Percentiles rank a stretch among this genome's conserved stretches.
These are phyloP conservation scores for Galeruca laticollis DNA, from an alignment of 2,888 invertebrate genomes.

Conservation along the genomic window DNA sequence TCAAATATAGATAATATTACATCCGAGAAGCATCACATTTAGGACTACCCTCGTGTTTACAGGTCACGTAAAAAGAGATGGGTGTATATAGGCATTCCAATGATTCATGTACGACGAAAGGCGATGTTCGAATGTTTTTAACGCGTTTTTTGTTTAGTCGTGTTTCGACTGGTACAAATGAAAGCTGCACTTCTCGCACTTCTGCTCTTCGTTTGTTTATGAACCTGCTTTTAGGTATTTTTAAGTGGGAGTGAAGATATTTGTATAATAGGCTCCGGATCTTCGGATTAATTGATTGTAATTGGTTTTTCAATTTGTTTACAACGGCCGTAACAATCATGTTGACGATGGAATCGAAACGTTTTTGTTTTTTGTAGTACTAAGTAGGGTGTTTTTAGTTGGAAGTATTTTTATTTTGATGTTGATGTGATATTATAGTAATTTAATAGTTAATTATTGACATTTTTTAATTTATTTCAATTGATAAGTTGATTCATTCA, in stretches of 20 bases:
- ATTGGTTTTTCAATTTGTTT: constrained; percentile 48
- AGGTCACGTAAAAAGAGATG: constrained; percentile 46
- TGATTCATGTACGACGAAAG: constrained; percentile 67
- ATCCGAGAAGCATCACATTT: too few species aligned
- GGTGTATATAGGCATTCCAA: constrained; percentile 61
- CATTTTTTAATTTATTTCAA: too few species aligned
- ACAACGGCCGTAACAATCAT: constrained; percentile 40
- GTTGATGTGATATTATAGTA: constrained; percentile 8
- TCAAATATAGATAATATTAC: too few species aligned
- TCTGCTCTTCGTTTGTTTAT: constrained; percentile 61
- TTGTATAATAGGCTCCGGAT: constrained; percentile 48
- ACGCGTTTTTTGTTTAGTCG: constrained; percentile 62
- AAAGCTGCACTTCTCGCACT: constrained; percentile 65
- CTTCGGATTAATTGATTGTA: constrained; percentile 48
- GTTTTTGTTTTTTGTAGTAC: constrained; percentile 13
- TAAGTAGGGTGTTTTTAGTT: background rate
- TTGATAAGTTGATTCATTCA: too few species aligned
- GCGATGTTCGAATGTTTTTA: constrained; percentile 66
- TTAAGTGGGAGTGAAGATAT: constrained; percentile 45
- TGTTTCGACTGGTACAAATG: constrained; percentile 66
- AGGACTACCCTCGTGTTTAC: background rate
- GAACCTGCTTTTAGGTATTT: constrained; percentile 53
- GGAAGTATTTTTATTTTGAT: constrained; percentile 8
- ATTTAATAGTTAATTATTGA: too few species aligned
- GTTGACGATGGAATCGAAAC: constrained; percentile 16